Evolutionary conservation across 2,797 vertebrate species (phyloP), one percentile per base, ranked within the genome.

Genomic region (Danio tinwini): DNA sequence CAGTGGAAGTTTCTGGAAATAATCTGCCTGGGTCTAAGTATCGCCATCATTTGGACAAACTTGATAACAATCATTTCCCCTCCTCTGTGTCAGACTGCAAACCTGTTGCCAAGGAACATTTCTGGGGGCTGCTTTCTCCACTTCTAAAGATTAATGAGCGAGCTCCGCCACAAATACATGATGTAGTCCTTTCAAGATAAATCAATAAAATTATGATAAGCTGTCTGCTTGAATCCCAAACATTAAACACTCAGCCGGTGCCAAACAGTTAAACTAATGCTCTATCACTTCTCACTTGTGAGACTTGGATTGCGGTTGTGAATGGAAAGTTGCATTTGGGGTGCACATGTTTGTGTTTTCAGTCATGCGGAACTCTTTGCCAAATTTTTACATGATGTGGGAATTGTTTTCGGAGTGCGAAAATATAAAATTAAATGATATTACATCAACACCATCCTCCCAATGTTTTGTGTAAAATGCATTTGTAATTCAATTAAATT

Each of bases 281-380:
- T 21, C 63, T 81, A 79, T 71, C 75, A 76, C 70, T 64, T 78
- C 65, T 74, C 73, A 65, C 45, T 79, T 65, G 78, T 74, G 70
- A 62, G 42, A 19, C 71, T 81, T 85, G 78, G 81, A 67, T 72
- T 82, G 29, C 47, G 7, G n/a, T 76, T 58, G 58, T 67, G 72
- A 56, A 69, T 81, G 84, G 82, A 85, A 85, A 80, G 80, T 81
- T 81, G 42, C 76, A 87, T 86, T 88, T 83, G 83, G 69, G 13
- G 49, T 83, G 62, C 84, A 86, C 77, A 86, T 88, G 87, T 87
- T 81, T 87, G 74, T 84, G 84, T 84, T 85, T 87, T 83, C 63
- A 69, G 76, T 82, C 70, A 81, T 78, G 64, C n/a, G 39, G 63
- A 39, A 65, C 19, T 40, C 62, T 72, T 56, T 74, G 81, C 67